phyloP scores from a whole-genome alignment of 2,797 vertebrate genomes.

The Gallirallus australis region DNA sequence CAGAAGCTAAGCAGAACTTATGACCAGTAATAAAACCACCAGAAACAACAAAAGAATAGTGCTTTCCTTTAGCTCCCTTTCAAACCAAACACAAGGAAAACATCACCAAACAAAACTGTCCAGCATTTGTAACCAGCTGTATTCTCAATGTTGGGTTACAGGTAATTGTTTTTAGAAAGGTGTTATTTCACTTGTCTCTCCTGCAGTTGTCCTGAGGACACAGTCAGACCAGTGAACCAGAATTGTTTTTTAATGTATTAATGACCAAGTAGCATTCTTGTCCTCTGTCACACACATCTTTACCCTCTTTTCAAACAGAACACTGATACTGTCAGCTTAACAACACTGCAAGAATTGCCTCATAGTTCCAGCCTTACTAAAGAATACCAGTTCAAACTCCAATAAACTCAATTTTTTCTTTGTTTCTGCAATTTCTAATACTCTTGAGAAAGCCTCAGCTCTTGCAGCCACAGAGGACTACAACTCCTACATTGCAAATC shows the following conservation, averaged over 20 bases:
- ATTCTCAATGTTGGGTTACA: background rate
- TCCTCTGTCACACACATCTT: background rate
- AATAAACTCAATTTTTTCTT: background rate
- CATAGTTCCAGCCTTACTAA: background rate
- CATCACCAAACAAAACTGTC: background rate
- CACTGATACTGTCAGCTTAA: background rate
- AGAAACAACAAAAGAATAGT: background rate
- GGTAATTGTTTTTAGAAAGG: background rate
- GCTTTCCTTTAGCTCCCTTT: background rate
- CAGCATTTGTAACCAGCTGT: background rate
- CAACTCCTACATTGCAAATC: background rate
- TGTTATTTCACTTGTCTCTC: background rate
- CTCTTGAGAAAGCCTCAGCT: background rate
- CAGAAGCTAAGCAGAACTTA: background rate
- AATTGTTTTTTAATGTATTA: background rate
- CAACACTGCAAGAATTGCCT: background rate
- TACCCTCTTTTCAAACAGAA: background rate
- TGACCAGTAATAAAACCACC: background rate
- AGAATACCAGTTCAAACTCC: background rate
- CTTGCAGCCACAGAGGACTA: background rate
- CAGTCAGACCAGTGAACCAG: background rate
- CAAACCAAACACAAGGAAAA: background rate
- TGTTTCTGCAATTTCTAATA: background rate
- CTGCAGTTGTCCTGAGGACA: background rate
- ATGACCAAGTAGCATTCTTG: background rate